Conservation (phyloP, 2,113 vertebrate species). For the Antechinus stuartii region DNA sequence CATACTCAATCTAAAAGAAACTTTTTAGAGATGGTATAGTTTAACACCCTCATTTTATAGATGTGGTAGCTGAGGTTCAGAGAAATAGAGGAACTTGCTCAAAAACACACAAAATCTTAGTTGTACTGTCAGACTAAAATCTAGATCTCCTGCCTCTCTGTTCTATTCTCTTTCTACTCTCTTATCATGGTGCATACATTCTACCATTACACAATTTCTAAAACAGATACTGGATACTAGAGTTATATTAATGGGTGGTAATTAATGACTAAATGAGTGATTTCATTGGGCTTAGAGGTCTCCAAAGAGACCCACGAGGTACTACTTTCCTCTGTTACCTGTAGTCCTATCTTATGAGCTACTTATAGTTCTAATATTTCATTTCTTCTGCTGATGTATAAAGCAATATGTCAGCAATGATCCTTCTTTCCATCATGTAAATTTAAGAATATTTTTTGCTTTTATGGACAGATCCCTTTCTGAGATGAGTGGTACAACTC, state of each 20-base stretch:
- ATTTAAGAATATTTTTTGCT: neutral
- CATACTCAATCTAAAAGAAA: neutral
- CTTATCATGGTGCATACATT: neutral
- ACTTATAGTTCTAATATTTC: neutral
- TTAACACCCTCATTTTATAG: neutral
- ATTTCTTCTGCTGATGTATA: neutral
- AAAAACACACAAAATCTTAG: neutral
- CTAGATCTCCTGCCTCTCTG: neutral
- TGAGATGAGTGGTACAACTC: neutral
- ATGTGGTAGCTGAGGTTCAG: neutral
- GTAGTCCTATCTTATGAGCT: neutral
- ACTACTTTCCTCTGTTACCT: neutral
- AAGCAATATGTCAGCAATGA: neutral
- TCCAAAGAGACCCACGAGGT: neutral
- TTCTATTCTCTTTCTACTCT: neutral
- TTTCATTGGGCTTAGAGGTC: neutral
- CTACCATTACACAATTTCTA: neutral
- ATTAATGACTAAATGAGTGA: neutral
- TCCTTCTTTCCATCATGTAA: neutral
- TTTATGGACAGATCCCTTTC: neutral
- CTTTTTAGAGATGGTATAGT: neutral
- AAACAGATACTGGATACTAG: neutral
- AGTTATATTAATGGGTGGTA: neutral
- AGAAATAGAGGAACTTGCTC: neutral
- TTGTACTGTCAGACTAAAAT: neutral